Percentiles rank a stretch among this genome's conserved stretches.
phyloP scores from a whole-genome alignment of 2,888 invertebrate species.

The Dione vanillae region DNA sequence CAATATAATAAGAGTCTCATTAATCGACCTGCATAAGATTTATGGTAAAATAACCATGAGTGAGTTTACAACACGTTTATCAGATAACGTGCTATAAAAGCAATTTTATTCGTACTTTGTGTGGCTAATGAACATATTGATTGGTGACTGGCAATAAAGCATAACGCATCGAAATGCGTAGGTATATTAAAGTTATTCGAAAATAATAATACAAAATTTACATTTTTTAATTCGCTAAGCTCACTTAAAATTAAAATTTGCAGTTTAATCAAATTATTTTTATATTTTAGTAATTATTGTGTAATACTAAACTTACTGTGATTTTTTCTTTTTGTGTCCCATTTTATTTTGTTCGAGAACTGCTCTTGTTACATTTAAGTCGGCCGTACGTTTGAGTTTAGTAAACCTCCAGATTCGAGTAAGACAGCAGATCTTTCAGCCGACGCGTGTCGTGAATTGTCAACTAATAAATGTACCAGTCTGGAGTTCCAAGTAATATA shows the following conservation, averaged over 20 bases:
- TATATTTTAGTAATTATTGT: not conserved
- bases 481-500: conserved; percentile 39
- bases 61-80: conserved; percentile 1
- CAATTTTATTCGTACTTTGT: not conserved
- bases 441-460: conserved; percentile 8
- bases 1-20: not conserved
- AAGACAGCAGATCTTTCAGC: conserved; percentile 7
- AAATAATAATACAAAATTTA: not conserved
- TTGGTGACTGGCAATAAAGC: not conserved
- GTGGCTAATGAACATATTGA: not conserved
- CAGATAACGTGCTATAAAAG: not conserved
- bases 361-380: not conserved
- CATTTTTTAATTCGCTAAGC: conserved; percentile 10
- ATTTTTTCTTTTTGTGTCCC: conserved; percentile 46
- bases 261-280: too few relatives aligned
- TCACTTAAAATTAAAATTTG: not conserved
- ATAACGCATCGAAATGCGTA: not conserved
- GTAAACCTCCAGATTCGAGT: not conserved
- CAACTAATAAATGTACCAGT: conserved; percentile 37
- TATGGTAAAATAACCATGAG: not conserved
- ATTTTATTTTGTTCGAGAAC: conserved; percentile 26
- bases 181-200: not conserved
- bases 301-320: conserved; percentile 41
- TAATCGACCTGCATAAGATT: not conserved
- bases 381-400: not conserved